phyloP scores from a whole-genome alignment of 2,113 vertebrate species.

The Hymenochirus boettgeri region DNA sequence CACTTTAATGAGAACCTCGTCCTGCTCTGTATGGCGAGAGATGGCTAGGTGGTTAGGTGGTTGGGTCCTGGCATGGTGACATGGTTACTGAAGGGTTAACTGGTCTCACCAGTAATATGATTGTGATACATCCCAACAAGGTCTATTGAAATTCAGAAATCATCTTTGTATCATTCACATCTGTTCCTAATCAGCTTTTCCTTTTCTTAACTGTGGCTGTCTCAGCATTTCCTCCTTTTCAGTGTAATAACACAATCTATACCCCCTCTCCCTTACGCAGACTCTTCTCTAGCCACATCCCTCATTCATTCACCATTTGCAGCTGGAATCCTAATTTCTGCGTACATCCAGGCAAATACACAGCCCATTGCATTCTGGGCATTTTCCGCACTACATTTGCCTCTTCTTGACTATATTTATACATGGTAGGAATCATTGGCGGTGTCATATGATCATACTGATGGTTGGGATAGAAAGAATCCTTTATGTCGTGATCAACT shows the following conservation, averaged over 20 bases:
- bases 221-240: slow-evolving; percentile 17
- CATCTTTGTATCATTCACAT: slow-evolving; percentile 21
- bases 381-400: neutral
- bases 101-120: neutral
- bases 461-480: no score
- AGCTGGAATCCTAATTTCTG: slow-evolving; percentile 20
- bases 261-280: neutral
- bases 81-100: slow-evolving; percentile 7
- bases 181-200: slow-evolving; percentile 31
- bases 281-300: slow-evolving; percentile 4
- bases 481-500: no score
- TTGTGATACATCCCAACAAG: slow-evolving; percentile 1
- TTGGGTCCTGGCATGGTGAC: no score
- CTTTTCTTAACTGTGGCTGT: slow-evolving; percentile 15
- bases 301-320: slow-evolving; percentile 28
- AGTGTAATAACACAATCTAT: slow-evolving; percentile 6
- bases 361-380: slow-evolving; percentile 17
- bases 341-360: slow-evolving; percentile 6
- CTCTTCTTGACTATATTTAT: no score
- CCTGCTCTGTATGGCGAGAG: no score
- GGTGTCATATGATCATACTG: no score
- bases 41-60: no score
- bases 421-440: no score
- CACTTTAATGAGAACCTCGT: no score
- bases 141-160: slow-evolving; percentile 21